Percentiles rank a stretch among this genome's conserved stretches.
These are phyloP conservation scores for Tachuris rubrigastra DNA, from an alignment of 2,113 vertebrate genomes.

Conservation along the genomic window DNA sequence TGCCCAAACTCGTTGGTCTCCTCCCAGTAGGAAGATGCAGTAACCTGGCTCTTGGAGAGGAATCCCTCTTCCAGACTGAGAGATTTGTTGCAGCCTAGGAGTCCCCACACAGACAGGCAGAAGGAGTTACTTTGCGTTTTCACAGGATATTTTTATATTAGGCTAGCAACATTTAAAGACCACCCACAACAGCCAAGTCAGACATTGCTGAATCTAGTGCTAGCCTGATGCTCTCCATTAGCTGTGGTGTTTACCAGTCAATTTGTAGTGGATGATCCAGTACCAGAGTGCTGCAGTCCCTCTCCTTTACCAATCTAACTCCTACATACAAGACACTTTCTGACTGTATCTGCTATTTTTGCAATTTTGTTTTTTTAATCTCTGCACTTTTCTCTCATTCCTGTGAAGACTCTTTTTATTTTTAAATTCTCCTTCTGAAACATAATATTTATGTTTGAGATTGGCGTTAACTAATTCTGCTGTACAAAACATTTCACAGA, in stretches of 20 bases:
- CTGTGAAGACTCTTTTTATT: background rate
- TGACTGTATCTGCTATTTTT: slow-evolving; percentile 36
- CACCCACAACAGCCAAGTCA: slow-evolving; percentile 45
- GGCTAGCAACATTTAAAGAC: slow-evolving; percentile 50
- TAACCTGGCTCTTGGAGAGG: slow-evolving; percentile 63
- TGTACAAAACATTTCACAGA: background rate
- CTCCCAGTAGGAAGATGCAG: slow-evolving; percentile 76
- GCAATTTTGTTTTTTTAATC: slow-evolving; percentile 1
- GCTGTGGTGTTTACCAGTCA: slow-evolving; percentile 16
- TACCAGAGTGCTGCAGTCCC: background rate
- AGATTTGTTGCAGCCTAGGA: slow-evolving; percentile 77
- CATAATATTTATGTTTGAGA: slow-evolving; percentile 39
- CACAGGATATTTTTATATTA: slow-evolving; percentile 52
- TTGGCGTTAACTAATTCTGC: slow-evolving; percentile 15
- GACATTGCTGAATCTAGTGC: slow-evolving; percentile 22
- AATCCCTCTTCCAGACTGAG: slow-evolving; percentile 65
- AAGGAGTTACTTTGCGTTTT: slow-evolving; percentile 37
- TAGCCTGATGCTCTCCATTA: slow-evolving; percentile 30
- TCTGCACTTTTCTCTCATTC: background rate
- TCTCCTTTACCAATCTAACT: background rate
- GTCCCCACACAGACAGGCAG: slow-evolving; percentile 22
- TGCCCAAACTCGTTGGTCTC: slow-evolving; percentile 64
- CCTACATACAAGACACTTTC: background rate
- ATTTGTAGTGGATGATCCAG: background rate
- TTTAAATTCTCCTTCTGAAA: background rate